Base-by-base conservation (phyloP, 2,888 invertebrate species). In the Doris montereyensis region DNA sequence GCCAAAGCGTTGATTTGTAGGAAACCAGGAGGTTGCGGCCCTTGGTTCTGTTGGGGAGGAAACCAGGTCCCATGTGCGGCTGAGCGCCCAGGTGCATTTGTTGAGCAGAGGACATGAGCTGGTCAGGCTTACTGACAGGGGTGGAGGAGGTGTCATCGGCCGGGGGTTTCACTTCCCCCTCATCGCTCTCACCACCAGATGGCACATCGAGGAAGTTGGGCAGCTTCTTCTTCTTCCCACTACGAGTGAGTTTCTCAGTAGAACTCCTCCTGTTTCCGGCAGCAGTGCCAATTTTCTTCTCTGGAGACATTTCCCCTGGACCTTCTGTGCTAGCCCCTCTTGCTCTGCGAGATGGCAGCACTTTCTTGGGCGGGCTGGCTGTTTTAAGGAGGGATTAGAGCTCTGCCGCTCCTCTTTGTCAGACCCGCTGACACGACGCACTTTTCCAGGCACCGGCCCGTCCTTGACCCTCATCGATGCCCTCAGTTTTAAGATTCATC, bases 111-210 rank as follows among this genome's bases (percentile, higher is more conserved):
- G n/a, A n/a, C n/a, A n/a, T n/a, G n/a, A n/a, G n/a, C n/a, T n/a
- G n/a, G n/a, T n/a, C n/a, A n/a, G n/a, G n/a, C n/a, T n/a, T n/a
- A n/a, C n/a, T n/a, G n/a, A n/a, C n/a, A n/a, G n/a, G n/a, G n/a
- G n/a, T n/a, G n/a, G n/a, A n/a, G n/a, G n/a, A n/a, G n/a, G n/a
- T n/a, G n/a, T n/a, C n/a, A n/a, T n/a, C n/a, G n/a, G n/a, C n/a
- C n/a, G n/a, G n/a, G n/a, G n/a, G n/a, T n/a, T n/a, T n/a, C n/a
- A 30, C 35, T 21, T 77, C 68, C 52, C 30, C 30, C 65, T 78
- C 80, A 78, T 65, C 78, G 57, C 32, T 81, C 80, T 71, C 82
- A 35, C 57, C 82, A 80, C 77, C 83, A 78, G 76, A 76, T 17
- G 76, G 76, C 0, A 79, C 79, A 52, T 76, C 79, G 10, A 79